These are phyloP conservation scores for Brotula barbata DNA, from an alignment of 2,797 vertebrate genomes.

Conservation along the genomic window DNA sequence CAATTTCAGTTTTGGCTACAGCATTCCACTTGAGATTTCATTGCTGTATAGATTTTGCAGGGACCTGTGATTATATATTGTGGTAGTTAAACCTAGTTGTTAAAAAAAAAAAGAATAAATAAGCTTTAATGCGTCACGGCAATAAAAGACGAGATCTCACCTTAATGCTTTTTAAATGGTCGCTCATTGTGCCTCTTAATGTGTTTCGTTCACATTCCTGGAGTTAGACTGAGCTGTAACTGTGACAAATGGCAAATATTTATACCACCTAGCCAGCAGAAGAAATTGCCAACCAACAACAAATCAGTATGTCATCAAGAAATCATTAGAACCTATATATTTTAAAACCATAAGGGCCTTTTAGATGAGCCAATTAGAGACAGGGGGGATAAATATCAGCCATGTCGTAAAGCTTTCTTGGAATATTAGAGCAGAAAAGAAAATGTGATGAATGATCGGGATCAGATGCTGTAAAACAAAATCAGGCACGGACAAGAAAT, in stretches of 20 bases:
- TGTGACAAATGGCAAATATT: constrained; percentile 20
- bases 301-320: constrained; percentile 19
- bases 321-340: constrained; percentile 6
- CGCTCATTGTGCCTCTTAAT: no score
- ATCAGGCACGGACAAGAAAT: neutral
- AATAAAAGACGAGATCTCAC: no score
- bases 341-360: neutral
- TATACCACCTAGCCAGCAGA: constrained; percentile 6
- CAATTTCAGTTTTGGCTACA: no score
- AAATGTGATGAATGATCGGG: no score
- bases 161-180: no score
- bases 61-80: no score
- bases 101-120: no score
- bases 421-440: neutral
- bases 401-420: neutral
- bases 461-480: neutral
- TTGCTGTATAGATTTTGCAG: no score
- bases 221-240: constrained; percentile 16
- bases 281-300: constrained; percentile 16
- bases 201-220: neutral
- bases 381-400: neutral
- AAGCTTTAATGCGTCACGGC: no score
- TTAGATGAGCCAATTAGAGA: constrained; percentile 3
- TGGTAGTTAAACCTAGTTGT: no score
- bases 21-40: no score